Evolutionary conservation across 1,140 invertebrate genomes (phyloP), one percentile per base, ranked within the genome.

Genomic region (Plectus sambesii): DNA sequence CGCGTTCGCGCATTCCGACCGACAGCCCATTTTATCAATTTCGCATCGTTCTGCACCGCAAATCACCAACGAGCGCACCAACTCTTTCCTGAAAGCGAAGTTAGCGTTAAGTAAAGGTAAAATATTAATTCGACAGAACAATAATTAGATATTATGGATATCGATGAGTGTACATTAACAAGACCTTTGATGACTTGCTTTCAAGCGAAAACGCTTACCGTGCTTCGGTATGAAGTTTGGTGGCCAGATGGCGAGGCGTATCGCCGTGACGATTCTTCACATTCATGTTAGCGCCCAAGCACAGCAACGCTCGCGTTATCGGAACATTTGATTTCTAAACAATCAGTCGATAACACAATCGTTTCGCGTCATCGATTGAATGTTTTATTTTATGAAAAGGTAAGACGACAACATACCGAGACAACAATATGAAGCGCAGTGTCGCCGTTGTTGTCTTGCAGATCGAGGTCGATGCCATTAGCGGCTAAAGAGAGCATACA

Each of bases 261-360:
- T 81, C 73, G 0, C 79, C 78, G n/a, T 78, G 74, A 49, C 78
- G 79, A 63, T 94, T 92, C 53, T 63, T 43, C 5, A 69, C 43
- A 66, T 89, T 80, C 1, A 90, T 73, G 68, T 93, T 80, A 3
- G 84, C 85, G 2, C 87, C 87, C 72, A 96, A 94, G 1, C 87
- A 82, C 30, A 94, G 77, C 6, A 94, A 71, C 6, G 81, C 80
- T 63, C 75, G 63, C 6, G 76, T 70, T n/a, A n/a, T n/a, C n/a
- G n/a, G n/a, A n/a, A n/a, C n/a, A n/a, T n/a, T n/a, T n/a, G n/a
- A n/a, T n/a, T n/a, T n/a, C n/a, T n/a, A n/a, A n/a, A n/a, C n/a
- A n/a, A n/a, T n/a, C n/a, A n/a, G n/a, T n/a, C n/a, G n/a, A n/a
- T n/a, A n/a, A n/a, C n/a, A n/a, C n/a, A n/a, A n/a, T n/a, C n/a